Conservation (phyloP, 2,888 invertebrate species). For the Aspidiotus destructor region DNA sequence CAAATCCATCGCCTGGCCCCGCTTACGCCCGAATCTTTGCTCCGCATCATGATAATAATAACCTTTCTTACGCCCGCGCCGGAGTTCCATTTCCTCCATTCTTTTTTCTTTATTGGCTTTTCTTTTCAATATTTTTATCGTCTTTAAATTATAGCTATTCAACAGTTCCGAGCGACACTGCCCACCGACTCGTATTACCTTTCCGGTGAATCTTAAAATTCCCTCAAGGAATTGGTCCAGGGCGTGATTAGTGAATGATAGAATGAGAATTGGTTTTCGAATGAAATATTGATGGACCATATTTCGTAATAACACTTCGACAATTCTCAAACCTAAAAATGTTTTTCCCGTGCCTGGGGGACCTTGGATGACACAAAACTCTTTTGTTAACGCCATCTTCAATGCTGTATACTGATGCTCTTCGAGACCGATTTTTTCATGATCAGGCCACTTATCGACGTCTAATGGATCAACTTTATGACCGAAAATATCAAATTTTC, state of each 20-base stretch:
- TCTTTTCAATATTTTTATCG: background rate
- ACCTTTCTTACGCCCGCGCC: no score
- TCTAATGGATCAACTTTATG: background rate
- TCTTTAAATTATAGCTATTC: no score
- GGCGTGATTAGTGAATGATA: conserved; percentile 79
- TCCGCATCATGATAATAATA: no score
- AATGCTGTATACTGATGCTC: conserved; percentile 58
- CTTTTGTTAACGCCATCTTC: conserved; percentile 55
- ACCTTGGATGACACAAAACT: conserved; percentile 72
- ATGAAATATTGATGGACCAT: no score
- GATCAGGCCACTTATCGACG: background rate
- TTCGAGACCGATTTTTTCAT: conserved; percentile 49
- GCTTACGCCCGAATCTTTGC: background rate
- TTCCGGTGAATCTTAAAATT: conserved; percentile 49
- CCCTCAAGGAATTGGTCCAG: conserved; percentile 76
- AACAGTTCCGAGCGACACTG: no score
- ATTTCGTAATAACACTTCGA: conserved; percentile 43
- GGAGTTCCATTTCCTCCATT: no score
- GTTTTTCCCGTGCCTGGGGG: conserved; percentile 78
- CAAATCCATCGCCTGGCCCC: background rate
- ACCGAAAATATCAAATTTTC: background rate
- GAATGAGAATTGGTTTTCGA: conserved; percentile 51
- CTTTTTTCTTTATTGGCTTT: background rate
- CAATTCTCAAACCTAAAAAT: conserved; percentile 64
- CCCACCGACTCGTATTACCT: conserved; percentile 56